Percentiles rank a stretch among this genome's conserved stretches.
phyloP scores from a whole-genome alignment of 1,140 invertebrate genomes.

The Panulirus ornatus region DNA sequence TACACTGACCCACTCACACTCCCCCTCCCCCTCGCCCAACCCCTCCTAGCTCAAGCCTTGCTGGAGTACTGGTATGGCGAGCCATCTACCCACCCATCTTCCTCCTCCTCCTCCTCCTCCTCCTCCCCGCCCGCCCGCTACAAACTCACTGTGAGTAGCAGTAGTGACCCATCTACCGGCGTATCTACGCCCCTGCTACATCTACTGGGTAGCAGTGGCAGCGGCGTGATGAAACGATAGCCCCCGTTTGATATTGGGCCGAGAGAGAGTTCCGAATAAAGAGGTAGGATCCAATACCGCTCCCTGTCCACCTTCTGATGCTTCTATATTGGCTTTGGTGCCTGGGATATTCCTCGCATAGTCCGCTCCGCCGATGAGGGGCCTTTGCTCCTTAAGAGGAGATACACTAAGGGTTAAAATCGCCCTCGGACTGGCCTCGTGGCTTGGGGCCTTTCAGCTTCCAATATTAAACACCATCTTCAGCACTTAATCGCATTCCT shows the following conservation, averaged over 20 bases:
- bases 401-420: conserved; percentile 50
- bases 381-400: conserved; percentile 55
- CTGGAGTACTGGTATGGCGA: too few relatives aligned
- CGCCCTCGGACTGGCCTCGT: conserved; percentile 23
- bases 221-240: conserved; percentile 69
- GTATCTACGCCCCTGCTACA: neutral
- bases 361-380: conserved; percentile 29
- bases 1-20: too few relatives aligned
- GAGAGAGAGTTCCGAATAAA: conserved; percentile 70
- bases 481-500: conserved; percentile 75
- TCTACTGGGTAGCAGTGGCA: conserved; percentile 39
- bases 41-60: too few relatives aligned
- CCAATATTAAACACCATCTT: conserved; percentile 75
- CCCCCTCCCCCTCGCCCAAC: too few relatives aligned
- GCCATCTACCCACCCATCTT: too few relatives aligned
- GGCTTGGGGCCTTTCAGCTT: conserved; percentile 55
- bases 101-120: too few relatives aligned
- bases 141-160: neutral
- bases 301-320: conserved; percentile 72
- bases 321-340: conserved; percentile 74
- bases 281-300: conserved; percentile 71
- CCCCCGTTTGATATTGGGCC: conserved; percentile 72
- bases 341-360: conserved; percentile 62
- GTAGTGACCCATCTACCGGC: neutral
- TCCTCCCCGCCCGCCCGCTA: neutral